phyloP scores from a whole-genome alignment of 2,113 vertebrate genomes.

The Baryphthengus martii region DNA sequence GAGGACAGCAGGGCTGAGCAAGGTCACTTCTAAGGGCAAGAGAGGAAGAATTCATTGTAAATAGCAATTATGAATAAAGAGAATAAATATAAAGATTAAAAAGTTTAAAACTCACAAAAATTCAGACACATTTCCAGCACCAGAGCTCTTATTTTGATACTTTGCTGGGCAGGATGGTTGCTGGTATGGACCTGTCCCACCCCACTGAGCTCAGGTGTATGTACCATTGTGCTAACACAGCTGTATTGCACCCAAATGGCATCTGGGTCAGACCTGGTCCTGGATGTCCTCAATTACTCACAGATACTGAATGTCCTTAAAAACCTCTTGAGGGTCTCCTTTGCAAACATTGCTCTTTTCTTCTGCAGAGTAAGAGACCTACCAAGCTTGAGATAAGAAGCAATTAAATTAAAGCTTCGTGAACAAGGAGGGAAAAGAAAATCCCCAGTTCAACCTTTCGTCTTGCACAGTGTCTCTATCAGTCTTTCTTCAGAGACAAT shows the following conservation, averaged over 20 bases:
- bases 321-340: neutral
- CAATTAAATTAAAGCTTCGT: neutral
- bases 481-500: neutral
- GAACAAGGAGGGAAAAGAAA: neutral
- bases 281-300: neutral
- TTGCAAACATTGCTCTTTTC: neutral
- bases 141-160: neutral
- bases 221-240: neutral
- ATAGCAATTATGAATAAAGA: neutral
- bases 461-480: neutral
- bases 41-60: neutral
- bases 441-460: neutral
- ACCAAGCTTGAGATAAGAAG: neutral
- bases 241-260: rapidly evolving
- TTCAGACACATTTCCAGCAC: neutral
- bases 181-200: rapidly evolving
- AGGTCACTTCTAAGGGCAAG: neutral
- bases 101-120: neutral
- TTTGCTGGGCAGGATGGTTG: neutral
- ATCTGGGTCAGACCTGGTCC: neutral
- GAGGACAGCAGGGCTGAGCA: neutral
- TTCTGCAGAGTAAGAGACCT: neutral
- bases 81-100: neutral
- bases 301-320: neutral
- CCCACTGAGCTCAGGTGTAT: neutral